Evolutionary conservation across 2,113 vertebrate genomes (phyloP), one percentile per base, ranked within the genome.

Genomic region (Psilopogon haemacephalus): DNA sequence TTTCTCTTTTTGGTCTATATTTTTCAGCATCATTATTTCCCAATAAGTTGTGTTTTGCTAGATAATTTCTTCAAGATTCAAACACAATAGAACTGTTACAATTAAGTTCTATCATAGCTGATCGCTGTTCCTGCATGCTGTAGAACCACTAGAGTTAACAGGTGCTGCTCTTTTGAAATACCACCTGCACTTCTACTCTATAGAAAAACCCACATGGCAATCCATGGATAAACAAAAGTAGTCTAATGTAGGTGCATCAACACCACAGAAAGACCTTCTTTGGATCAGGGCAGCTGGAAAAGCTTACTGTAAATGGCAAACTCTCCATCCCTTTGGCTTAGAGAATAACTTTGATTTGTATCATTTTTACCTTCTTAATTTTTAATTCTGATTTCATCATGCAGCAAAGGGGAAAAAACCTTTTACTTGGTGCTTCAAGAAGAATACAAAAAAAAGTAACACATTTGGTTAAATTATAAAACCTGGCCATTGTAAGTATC

Each of bases 221-320:
- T 20, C 48, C 0, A 0, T 11, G 28, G 65, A 59, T 54, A 80
- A 60, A 56, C 32, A 17, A 19, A 65, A 28, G 11, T 50, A 44
- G 77, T 21, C 26, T 37, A 12, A 3, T 5, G n/a, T 40, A n/a
- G 40, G 44, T 0, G 0, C 14, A 18, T 11, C 48, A 60, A 2
- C 16, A 13, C 1, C 5, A 5, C 30, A 13, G 40, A 37, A 65
- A 65, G 27, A 71, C 8, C 11, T 12, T 69, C 13, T 9, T 3
- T 48, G 30, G 18, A 13, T 32, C n/a, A 24, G 52, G 44, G 7
- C 35, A 69, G 20, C 68, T 48, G 44, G 88, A 72, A 72, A 86
- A 7, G 19, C 35, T 44, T 70, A 1, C 14, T 38, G 7, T 70
- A 32, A 42, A 23, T 9, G 1, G 10, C 20, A 19, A 78, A n/a